Percentiles rank a stretch among this genome's conserved stretches.
phyloP scores from a whole-genome alignment of 2,113 vertebrate species.

The Oenanthe melanoleuca region DNA sequence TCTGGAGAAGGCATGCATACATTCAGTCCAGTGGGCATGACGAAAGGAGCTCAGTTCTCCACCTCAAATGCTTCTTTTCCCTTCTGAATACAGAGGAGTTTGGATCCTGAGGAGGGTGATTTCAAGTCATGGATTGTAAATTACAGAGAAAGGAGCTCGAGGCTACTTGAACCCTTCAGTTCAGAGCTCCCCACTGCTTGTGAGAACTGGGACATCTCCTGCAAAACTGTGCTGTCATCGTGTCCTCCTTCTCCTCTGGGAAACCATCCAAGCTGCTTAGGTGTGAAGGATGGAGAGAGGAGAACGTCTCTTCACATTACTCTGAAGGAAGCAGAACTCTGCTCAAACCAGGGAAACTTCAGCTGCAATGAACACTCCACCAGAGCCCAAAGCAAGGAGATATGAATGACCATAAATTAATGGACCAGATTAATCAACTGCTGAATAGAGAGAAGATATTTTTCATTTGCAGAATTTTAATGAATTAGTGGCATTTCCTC shows the following conservation, averaged over 20 bases:
- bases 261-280: slow-evolving; percentile 33
- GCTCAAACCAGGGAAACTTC: slow-evolving; percentile 9
- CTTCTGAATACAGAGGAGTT: neutral
- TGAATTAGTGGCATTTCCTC: slow-evolving; percentile 66
- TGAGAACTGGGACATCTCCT: neutral
- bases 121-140: neutral
- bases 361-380: neutral
- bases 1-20: neutral
- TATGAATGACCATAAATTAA: slow-evolving; percentile 60
- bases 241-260: neutral
- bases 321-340: neutral
- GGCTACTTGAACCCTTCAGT: neutral
- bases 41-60: neutral
- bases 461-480: slow-evolving; percentile 60
- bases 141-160: neutral
- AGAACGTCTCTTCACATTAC: neutral
- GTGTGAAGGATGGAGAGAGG: slow-evolving; percentile 36
- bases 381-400: neutral
- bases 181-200: neutral
- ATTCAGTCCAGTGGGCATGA: neutral
- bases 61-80: neutral
- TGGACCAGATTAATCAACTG: slow-evolving; percentile 56
- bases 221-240: neutral
- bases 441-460: slow-evolving; percentile 49
- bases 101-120: neutral